Base-by-base conservation (phyloP, 2,113 vertebrate species). In the Ceyx melanurus region DNA sequence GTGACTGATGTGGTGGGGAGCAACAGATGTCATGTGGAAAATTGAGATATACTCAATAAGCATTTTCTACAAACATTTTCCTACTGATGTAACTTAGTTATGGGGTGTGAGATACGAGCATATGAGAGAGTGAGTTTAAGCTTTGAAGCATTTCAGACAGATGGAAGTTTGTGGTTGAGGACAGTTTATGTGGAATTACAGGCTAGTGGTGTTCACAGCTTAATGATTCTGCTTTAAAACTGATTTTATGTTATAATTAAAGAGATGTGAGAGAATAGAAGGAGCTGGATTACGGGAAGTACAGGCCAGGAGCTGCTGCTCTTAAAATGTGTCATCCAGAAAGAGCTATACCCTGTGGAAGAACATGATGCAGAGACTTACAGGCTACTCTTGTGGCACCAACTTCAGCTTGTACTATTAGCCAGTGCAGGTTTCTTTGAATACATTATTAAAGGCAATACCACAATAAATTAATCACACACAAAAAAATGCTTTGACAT, bases 41-140 rank as follows among this genome's bases (percentile, higher is more conserved):
- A 94, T 95, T 94, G 90, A 87, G 95, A 96, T 90, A 61, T 35
- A 89, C 89, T 94, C 93, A 96, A 90, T 96, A 72, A 94, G 92
- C 90, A 67, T 96, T 94, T 96, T 90, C 89, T 94, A 92, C 95
- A 95, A 93, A 92, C 95, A 92, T 96, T 96, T 95, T 96, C 91
- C 62, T 95, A 77, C 78, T 85, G 81, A 65, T 94, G n/a, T 90
- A 89, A 85, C 90, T 96, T 95, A 93, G 91, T 87, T 95, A 94
- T 91, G 91, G 96, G 64, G 91, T 95, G 92, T 96, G 94, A 95
- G 94, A 90, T 82, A 77, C 1, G 29, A 96, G 90, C 95, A 95
- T 95, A 95, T 95, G 95, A 96, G 77, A 84, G 72, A 88, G 90
- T 62, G 72, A 89, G 79, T 81, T 93, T 82, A 86, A 92, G 88